Percentiles rank a stretch among this genome's conserved stretches.
These are phyloP conservation scores for Plectrocnemia conspersa DNA, from an alignment of 1,140 invertebrate species.

Conservation along the genomic window DNA sequence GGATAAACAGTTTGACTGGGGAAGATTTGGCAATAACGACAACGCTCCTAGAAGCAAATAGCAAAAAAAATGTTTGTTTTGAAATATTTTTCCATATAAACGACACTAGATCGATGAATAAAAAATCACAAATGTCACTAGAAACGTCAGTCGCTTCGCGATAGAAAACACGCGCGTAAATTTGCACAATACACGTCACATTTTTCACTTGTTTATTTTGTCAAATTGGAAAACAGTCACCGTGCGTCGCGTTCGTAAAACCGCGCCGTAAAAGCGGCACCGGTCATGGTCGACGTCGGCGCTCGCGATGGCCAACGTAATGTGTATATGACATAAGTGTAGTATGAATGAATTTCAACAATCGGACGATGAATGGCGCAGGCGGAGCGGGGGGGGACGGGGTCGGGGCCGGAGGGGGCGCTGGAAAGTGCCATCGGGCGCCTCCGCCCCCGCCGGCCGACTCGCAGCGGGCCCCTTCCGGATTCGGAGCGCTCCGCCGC, in stretches of 20 bases:
- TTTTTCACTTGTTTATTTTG: too few species aligned
- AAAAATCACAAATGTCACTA: too few species aligned
- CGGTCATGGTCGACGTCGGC: constrained; percentile 3
- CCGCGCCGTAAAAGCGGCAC: too few species aligned
- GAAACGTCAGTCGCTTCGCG: too few species aligned
- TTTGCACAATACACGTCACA: too few species aligned
- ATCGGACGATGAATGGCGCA: constrained; percentile 40
- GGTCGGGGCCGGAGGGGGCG: constrained; percentile 48
- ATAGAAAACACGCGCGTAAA: too few species aligned
- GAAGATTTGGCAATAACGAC: too few species aligned
- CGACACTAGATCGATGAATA: too few species aligned
- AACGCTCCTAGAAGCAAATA: too few species aligned
- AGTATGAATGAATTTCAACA: constrained; percentile 4
- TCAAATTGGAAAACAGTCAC: neutral
- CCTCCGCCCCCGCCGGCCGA: constrained; percentile 33
- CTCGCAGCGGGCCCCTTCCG: constrained; percentile 24
- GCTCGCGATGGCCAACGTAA: constrained; percentile 13
- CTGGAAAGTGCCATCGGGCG: constrained; percentile 45
- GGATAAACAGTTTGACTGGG: too few species aligned
- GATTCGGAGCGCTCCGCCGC: constrained; percentile 22
- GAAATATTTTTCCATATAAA: too few species aligned
- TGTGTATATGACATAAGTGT: constrained; percentile 10
- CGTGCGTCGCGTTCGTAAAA: neutral
- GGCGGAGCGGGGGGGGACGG: constrained; percentile 41
- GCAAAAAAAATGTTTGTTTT: too few species aligned